A percentile compares a stretch with the other conserved stretches of the same genome.
Conservation (phyloP, 1,140 invertebrate genomes). For the Sesamia nonagrioides region DNA sequence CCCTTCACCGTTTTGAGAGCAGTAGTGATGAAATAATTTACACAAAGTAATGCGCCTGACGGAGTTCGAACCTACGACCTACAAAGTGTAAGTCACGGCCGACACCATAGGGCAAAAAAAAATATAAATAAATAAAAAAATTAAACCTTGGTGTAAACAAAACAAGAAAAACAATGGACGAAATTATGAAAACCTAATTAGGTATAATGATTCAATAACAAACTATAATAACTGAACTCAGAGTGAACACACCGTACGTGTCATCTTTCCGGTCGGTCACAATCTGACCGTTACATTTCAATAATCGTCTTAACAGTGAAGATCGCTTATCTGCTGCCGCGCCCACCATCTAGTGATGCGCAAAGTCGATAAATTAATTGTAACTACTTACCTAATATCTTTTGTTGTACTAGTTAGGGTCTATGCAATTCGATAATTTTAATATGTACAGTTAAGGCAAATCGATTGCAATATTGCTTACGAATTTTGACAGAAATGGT, state of each 20-base stretch:
- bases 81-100: too few relatives aligned
- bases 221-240: background rate
- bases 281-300: constrained; percentile 87
- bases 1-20: too few relatives aligned
- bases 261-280: constrained; percentile 82
- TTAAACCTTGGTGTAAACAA: too few relatives aligned
- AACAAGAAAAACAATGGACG: too few relatives aligned
- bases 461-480: background rate
- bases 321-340: constrained; percentile 82
- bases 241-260: constrained; percentile 62
- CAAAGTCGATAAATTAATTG: constrained; percentile 27
- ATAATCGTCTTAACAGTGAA: constrained; percentile 86
- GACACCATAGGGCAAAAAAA: too few relatives aligned
- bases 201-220: too few relatives aligned
- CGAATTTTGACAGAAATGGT: background rate
- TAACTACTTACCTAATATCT: background rate
- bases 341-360: constrained; percentile 75
- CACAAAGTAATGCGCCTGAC: too few relatives aligned
- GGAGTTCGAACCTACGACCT: too few relatives aligned
- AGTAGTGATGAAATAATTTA: too few relatives aligned
- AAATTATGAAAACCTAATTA: too few relatives aligned
- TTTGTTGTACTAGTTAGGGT: background rate
- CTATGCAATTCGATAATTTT: background rate
- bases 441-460: background rate
- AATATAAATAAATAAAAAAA: too few relatives aligned